Evolutionary conservation across 2,797 vertebrate genomes (phyloP).

Genomic region (Tadarida brasiliensis): DNA sequence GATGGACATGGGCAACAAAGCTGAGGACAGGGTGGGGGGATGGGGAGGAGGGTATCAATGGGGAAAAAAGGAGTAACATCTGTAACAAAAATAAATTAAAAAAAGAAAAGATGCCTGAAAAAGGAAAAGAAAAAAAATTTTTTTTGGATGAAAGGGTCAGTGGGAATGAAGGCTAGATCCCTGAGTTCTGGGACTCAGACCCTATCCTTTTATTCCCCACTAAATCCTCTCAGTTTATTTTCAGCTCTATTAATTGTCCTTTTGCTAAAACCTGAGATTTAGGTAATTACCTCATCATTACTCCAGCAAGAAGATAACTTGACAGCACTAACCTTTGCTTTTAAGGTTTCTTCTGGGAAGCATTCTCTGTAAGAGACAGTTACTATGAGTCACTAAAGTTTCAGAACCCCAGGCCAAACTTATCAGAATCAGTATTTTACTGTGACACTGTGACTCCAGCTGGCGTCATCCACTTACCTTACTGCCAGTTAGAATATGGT

Average conservation of each 20-base stretch:
- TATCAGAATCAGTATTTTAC: neutral
- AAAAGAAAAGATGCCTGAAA: too few species aligned
- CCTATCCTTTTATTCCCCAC: neutral
- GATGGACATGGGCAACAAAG: too few species aligned
- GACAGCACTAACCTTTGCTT: neutral
- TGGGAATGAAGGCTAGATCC: neutral
- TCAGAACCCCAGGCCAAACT: neutral
- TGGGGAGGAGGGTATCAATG: too few species aligned
- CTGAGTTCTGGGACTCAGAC: neutral
- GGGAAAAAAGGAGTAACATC: too few species aligned
- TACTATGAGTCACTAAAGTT: neutral
- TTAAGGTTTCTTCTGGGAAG: neutral
- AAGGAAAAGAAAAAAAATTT: too few species aligned
- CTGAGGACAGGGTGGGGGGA: too few species aligned
- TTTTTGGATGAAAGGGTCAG: neutral
- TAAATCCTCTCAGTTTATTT: conserved; percentile 16
- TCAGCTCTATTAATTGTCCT: neutral
- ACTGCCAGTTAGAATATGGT: too few species aligned
- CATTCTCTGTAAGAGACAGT: neutral
- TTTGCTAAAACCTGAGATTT: neutral
- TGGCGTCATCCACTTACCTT: neutral
- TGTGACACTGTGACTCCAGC: neutral
- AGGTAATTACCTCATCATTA: neutral
- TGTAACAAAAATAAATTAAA: too few species aligned
- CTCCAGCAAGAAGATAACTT: neutral